Evolutionary conservation across 2,888 invertebrate genomes (phyloP).

Genomic region (Andrena chrysosceles): DNA sequence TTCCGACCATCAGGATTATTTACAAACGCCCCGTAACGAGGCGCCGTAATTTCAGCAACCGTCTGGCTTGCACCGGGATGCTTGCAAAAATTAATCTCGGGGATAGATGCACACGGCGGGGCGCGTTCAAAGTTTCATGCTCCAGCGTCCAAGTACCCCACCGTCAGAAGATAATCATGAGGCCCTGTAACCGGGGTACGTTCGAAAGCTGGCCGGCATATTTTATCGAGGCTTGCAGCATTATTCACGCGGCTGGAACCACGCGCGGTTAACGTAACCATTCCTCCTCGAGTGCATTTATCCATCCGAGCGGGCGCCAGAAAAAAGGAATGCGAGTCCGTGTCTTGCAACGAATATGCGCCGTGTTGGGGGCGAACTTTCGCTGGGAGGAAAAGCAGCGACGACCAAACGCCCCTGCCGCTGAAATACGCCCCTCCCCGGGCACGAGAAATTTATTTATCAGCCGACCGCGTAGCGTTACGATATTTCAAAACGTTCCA

Average conservation of each 20-base stretch:
- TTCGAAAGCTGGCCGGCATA: constrained; percentile 6
- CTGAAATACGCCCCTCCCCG: constrained; percentile 58
- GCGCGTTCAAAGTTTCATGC: neutral
- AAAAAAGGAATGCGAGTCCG: constrained; percentile 12
- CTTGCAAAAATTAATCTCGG: no score
- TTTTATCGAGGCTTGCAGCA: constrained; percentile 9
- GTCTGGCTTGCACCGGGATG: no score
- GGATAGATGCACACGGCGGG: no score
- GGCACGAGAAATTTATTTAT: constrained; percentile 65
- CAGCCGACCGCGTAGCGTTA: constrained; percentile 39
- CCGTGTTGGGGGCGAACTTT: constrained; percentile 21
- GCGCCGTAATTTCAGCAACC: no score
- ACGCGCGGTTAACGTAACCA: constrained; percentile 12
- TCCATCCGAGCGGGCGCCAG: constrained; percentile 1
- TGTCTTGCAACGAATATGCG: constrained; percentile 20
- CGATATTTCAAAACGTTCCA: constrained; percentile 58
- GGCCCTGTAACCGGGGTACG: neutral
- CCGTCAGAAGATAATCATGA: constrained; percentile 10
- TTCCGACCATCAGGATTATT: no score
- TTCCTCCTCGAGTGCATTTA: constrained; percentile 19
- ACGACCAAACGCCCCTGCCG: constrained; percentile 29
- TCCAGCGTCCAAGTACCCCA: neutral
- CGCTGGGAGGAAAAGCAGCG: constrained; percentile 48
- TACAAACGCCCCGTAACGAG: no score
- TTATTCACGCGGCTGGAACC: constrained; percentile 10